Percentiles rank a stretch among this genome's conserved stretches.
These are phyloP conservation scores for Saguinus midas DNA, from an alignment of 2,113 vertebrate genomes.

Conservation along the genomic window DNA sequence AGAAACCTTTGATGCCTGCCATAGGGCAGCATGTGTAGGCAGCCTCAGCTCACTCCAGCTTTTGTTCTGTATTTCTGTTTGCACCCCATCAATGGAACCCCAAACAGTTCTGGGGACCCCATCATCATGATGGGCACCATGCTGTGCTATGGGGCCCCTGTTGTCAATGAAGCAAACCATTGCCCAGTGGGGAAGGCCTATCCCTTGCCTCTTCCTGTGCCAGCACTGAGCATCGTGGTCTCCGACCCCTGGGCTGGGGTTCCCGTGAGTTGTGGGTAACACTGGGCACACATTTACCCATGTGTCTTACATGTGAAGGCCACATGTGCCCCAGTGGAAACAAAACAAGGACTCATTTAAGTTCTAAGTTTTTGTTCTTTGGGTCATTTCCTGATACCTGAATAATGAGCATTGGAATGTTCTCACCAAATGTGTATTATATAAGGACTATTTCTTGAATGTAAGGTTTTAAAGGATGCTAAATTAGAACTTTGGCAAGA, in stretches of 20 bases:
- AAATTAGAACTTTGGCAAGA: background rate
- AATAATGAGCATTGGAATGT: accelerated
- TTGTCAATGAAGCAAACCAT: background rate
- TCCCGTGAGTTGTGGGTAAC: accelerated
- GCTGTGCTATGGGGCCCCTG: too few relatives aligned
- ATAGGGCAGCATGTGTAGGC: accelerated
- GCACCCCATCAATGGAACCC: background rate
- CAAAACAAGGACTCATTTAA: background rate
- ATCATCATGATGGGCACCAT: background rate
- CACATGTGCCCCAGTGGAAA: background rate
- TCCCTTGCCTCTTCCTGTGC: background rate
- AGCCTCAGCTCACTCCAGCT: too few relatives aligned
- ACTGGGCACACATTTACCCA: accelerated
- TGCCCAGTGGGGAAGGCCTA: too few relatives aligned
- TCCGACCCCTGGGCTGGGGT: too few relatives aligned
- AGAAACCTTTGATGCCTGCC: background rate
- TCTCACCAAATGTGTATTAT: background rate
- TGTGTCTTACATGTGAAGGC: background rate
- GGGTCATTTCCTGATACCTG: background rate
- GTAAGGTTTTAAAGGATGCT: background rate
- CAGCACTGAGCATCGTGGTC: too few relatives aligned
- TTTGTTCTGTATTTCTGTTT: accelerated
- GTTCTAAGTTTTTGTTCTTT: background rate
- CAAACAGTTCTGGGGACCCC: background rate
- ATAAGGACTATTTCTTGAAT: background rate